phyloP scores from a whole-genome alignment of 2,797 vertebrate species.

The Sylvilagus floridanus region DNA sequence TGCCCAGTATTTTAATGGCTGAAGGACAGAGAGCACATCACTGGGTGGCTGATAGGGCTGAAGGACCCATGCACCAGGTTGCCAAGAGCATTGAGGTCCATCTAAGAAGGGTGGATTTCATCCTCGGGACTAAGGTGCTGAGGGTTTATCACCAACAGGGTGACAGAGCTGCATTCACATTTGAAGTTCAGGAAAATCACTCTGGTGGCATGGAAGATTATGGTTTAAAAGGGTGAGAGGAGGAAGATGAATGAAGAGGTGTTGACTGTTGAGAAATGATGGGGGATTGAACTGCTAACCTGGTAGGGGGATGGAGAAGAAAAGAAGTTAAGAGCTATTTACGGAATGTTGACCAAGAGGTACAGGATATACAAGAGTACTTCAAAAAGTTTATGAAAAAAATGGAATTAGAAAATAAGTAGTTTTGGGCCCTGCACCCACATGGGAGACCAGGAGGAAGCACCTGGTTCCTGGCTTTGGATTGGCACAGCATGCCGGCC shows the following conservation, averaged over 20 bases:
- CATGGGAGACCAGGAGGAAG: too few species aligned
- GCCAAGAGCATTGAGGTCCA: not conserved
- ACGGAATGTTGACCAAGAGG: not conserved
- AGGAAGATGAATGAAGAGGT: not conserved
- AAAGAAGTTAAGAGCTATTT: not conserved
- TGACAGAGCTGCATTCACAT: not conserved
- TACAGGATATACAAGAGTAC: not conserved
- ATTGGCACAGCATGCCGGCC: too few species aligned
- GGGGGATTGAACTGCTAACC: not conserved
- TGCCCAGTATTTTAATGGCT: not conserved
- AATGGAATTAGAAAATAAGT: too few species aligned
- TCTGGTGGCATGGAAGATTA: not conserved
- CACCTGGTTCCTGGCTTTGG: too few species aligned
- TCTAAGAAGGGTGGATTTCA: not conserved
- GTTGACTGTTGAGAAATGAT: not conserved
- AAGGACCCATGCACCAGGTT: not conserved
- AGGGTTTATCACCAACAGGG: not conserved
- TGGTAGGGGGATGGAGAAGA: not conserved
- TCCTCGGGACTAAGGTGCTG: not conserved
- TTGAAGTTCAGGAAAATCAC: not conserved
- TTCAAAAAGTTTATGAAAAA: too few species aligned
- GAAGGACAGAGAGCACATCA: not conserved
- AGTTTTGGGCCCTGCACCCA: too few species aligned
- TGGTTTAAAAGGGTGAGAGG: not conserved
- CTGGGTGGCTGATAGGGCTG: not conserved